Conservation (phyloP, 2,888 invertebrate species). For the Pseudococcus jackbeardsleyi region DNA sequence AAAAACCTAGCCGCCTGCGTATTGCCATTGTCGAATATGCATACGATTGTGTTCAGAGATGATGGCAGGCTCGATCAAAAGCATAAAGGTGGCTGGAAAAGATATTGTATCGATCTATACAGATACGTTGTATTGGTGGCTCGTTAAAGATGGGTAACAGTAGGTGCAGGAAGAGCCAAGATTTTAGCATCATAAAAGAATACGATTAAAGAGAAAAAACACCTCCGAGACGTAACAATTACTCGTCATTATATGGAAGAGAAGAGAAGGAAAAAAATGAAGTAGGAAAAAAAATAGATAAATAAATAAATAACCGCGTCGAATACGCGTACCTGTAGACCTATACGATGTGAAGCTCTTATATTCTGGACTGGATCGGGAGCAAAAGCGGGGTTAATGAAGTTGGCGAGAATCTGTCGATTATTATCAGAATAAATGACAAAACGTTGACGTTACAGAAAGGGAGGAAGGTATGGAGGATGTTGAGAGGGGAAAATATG, state of each 20-base stretch:
- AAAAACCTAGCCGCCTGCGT: not conserved
- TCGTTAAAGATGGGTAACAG: conserved; percentile 23
- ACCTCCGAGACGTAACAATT: conserved; percentile 23
- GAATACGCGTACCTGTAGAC: not conserved
- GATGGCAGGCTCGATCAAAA: not conserved
- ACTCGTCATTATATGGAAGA: conserved; percentile 30
- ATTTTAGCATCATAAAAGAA: conserved; percentile 56
- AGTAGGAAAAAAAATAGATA: not conserved
- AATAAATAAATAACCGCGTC: conserved; percentile 21
- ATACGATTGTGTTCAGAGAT: not conserved
- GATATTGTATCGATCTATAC: not conserved
- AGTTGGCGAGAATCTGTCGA: conserved; percentile 48
- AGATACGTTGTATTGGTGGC: not conserved
- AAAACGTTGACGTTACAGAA: conserved; percentile 32
- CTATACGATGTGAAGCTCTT: not conserved
- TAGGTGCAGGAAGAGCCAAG: conserved; percentile 31
- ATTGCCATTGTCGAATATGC: not conserved
- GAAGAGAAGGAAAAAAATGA: not conserved
- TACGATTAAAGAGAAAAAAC: conserved; percentile 43
- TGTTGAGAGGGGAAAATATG: conserved; percentile 8
- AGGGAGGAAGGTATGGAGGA: not conserved
- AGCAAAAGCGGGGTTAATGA: conserved; percentile 11
- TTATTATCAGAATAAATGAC: conserved; percentile 49
- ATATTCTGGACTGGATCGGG: not conserved
- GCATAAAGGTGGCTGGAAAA: not conserved